phyloP scores from a whole-genome alignment of 2,888 invertebrate genomes.

The Geophilus truncorum region DNA sequence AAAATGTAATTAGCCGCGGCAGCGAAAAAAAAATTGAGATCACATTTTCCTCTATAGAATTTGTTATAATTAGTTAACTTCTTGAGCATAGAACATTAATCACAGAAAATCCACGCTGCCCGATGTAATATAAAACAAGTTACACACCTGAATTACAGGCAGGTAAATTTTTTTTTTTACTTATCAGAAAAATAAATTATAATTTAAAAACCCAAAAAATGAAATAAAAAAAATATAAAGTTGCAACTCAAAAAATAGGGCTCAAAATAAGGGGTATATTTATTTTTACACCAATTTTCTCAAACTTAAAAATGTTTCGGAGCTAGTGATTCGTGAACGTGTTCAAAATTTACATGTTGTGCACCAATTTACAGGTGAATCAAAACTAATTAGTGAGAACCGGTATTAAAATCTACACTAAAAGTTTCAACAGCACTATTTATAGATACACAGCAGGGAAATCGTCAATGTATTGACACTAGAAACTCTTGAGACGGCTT shows the following conservation, averaged over 20 bases:
- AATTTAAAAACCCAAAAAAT: neutral
- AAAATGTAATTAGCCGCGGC: neutral
- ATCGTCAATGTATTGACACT: neutral
- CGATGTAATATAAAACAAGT: neutral
- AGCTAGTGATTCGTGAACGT: neutral
- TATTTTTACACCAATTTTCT: neutral
- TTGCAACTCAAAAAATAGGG: neutral
- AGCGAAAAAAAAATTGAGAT: neutral
- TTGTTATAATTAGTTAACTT: constrained; percentile 13
- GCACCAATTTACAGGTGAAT: neutral
- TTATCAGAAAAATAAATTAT: constrained; percentile 4
- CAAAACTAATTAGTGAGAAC: neutral
- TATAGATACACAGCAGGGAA: neutral
- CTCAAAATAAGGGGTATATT: neutral
- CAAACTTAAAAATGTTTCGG: neutral
- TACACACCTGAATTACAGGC: constrained; percentile 1
- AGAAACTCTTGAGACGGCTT: neutral
- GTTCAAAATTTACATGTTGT: neutral
- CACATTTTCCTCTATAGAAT: neutral
- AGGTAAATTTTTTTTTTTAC: neutral
- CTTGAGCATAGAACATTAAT: constrained; percentile 12
- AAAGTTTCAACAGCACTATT: neutral
- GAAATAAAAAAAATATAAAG: neutral
- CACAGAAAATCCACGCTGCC: constrained; percentile 11
- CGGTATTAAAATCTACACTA: neutral